Evolutionary conservation across 2,797 vertebrate species (phyloP), one percentile per base, ranked within the genome.

Genomic region (Manis javanica): DNA sequence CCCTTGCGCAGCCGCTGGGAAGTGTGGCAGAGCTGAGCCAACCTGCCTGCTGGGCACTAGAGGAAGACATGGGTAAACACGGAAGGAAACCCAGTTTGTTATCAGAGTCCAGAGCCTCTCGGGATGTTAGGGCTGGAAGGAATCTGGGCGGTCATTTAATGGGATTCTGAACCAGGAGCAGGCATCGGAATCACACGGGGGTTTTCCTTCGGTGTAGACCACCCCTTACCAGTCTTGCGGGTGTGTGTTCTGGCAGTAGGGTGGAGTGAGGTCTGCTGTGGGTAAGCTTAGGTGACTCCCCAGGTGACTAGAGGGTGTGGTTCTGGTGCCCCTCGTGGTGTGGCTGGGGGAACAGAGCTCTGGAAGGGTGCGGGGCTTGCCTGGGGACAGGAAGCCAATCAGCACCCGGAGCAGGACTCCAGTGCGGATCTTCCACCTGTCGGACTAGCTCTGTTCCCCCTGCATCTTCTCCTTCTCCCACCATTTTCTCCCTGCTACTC

Each of bases 181-280:
- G 39, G 16, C 16, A 18, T 59, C 26, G 18, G 39, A 66, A 57
- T 64, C 10, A 0, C n/a, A 9, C 57, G 4, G 29, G 46, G 55
- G 51, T 81, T 75, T 86, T 79, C 31, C 31, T 69, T 23, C 11
- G 1, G 3, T 18, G 31, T n/a, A 8, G 66, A 21, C 1, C 10
- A 4, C 64, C 69, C 68, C 1, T 5, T 1, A 10, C 10, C 13
- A 2, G 18, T 53, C 7, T 39, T 46, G 21, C 2, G 39, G 23
- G 39, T 21, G 7, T 82, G 79, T 89, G 34, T 37, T 29, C 39
- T 10, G 37, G 37, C 37, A 39, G 69, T 13, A 53, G 34, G 42
- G 1, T 16, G 10, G 23, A n/a, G 63, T 61, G 71, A 53, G 1
- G 7, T 23, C 14, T 34, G 24, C 18, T 0, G 0, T 5, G 2